These are phyloP conservation scores for Zaprionus nigranus DNA, from an alignment of 1,140 invertebrate genomes.

Conservation along the genomic window DNA sequence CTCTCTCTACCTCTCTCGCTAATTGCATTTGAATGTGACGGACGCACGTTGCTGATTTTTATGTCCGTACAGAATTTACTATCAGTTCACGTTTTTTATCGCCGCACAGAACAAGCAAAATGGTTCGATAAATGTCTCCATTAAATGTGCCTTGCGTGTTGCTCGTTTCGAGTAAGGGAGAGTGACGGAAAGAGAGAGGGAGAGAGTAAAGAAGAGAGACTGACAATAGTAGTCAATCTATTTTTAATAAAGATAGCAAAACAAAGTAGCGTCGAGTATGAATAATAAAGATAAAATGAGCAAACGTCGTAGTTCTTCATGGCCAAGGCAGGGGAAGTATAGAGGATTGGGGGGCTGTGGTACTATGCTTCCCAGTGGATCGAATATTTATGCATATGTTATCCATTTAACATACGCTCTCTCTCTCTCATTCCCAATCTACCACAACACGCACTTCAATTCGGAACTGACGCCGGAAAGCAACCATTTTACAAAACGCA, in stretches of 20 bases:
- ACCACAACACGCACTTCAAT: slow-evolving; percentile 65
- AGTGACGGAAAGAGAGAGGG: background rate
- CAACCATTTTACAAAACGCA: slow-evolving; percentile 49
- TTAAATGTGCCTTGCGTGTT: slow-evolving; percentile 67
- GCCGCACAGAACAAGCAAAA: slow-evolving; percentile 34
- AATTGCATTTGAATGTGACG: slow-evolving; percentile 56
- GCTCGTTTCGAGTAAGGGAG: background rate
- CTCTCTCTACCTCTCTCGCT: slow-evolving; percentile 9
- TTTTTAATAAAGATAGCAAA: slow-evolving; percentile 57
- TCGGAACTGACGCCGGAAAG: slow-evolving; percentile 59
- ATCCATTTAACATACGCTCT: slow-evolving; percentile 50
- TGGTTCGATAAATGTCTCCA: slow-evolving; percentile 63
- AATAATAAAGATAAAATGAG: slow-evolving; percentile 65
- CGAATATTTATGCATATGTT: slow-evolving; percentile 56
- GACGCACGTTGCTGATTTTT: slow-evolving; percentile 45
- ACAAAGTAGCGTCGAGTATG: slow-evolving; percentile 46
- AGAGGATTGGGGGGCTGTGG: background rate
- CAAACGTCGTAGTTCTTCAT: slow-evolving; percentile 32
- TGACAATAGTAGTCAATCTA: slow-evolving; percentile 58
- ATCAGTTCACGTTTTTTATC: slow-evolving; percentile 65
- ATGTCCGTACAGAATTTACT: slow-evolving; percentile 54
- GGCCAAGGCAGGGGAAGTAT: background rate
- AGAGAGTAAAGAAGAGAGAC: background rate
- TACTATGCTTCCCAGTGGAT: background rate
- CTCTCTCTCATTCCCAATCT: slow-evolving; percentile 9